Evolutionary conservation across 37 sponge, comb jelly and placozoan species (phyloP).

Genomic region (Ephydatia muelleri): DNA sequence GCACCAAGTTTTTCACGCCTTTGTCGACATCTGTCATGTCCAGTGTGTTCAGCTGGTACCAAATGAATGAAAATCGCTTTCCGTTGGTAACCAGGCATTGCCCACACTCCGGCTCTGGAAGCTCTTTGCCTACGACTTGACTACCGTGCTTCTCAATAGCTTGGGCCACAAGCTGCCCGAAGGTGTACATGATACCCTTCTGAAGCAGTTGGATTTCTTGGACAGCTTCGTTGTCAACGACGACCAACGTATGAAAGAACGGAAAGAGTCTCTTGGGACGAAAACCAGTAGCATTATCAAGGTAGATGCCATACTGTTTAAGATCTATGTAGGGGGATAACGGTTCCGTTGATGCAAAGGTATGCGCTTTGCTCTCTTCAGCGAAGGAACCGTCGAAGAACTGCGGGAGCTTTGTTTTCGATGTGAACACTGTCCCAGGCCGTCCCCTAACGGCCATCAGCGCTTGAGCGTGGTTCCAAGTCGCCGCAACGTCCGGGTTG

Average conservation of each 20-base stretch:
- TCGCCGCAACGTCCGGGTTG: conserved; percentile 28
- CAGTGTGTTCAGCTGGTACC: conserved; percentile 77
- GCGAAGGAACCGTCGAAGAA: conserved; percentile 13
- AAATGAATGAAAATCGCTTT: conserved; percentile 68
- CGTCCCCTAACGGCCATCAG: conserved; percentile 43
- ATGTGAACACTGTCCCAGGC: conserved; percentile 32
- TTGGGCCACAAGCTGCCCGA: conserved; percentile 42
- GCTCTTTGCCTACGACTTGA: conserved; percentile 25
- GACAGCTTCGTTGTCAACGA: conserved; percentile 29
- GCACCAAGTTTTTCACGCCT: conserved; percentile 66
- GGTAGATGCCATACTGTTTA: conserved; percentile 6
- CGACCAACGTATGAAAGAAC: conserved; percentile 55
- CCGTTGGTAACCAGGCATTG: conserved; percentile 77
- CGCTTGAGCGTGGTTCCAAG: conserved; percentile 26
- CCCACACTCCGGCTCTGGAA: conserved; percentile 63
- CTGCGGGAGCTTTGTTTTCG: conserved; percentile 24
- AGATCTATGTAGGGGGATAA: conserved; percentile 28
- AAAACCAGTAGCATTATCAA: conserved; percentile 7
- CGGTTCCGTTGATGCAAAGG: conserved; percentile 8
- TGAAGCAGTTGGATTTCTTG: conserved; percentile 58
- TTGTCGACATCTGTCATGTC: conserved; percentile 20
- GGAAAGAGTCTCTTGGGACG: conserved; percentile 22
- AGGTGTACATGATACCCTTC: conserved; percentile 39
- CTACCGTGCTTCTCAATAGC: conserved; percentile 33
- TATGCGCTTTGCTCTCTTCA: not conserved